Evolutionary conservation across 2,888 invertebrate species (phyloP), one percentile per base, ranked within the genome.

Genomic region (Dolichopus griseipennis): DNA sequence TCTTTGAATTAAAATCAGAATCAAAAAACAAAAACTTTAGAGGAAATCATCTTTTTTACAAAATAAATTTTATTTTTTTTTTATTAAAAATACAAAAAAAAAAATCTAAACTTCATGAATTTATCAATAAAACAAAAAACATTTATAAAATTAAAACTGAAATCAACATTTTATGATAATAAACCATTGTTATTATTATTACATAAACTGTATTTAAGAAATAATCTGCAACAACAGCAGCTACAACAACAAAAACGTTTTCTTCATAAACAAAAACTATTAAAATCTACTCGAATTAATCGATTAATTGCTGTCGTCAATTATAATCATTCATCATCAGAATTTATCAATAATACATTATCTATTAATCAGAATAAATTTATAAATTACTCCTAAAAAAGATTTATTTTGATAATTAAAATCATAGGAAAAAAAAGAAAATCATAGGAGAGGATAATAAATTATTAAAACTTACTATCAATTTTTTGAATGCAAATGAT

Each of bases 91-190:
- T 18, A 52, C 2, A 52, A 52, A 70, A 69, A 67, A 65, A 72
- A 75, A 75, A 75, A 72, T 74, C 15, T 41, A 77, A 76, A 79
- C 78, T 80, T 80, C 78, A 80, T 80, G 80, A 80, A 77, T 77
- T 77, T 77, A 73, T 71, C 74, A 76, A 76, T 74, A 71, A 74
- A 73, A 74, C 74, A 74, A 72, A 76, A 75, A 76, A 74, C 73
- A 74, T 76, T 74, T 75, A 75, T 75, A 74, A 75, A 75, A 66
- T 66, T 67, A 65, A 64, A 64, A 64, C 64, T 64, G 64, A 63
- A 64, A 64, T 43, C 12, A 52, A 52, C 18, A 18, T 18, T 18
- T 52, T 6, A 18, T 67, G 10, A 20, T 34, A 34, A 34, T 34
- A 37, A 64, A 34, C 64, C n/a, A 64, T 64, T 64, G 34, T 64